Evolutionary conservation across 1,140 invertebrate species (phyloP).

Genomic region (Platorchestia sp.): DNA sequence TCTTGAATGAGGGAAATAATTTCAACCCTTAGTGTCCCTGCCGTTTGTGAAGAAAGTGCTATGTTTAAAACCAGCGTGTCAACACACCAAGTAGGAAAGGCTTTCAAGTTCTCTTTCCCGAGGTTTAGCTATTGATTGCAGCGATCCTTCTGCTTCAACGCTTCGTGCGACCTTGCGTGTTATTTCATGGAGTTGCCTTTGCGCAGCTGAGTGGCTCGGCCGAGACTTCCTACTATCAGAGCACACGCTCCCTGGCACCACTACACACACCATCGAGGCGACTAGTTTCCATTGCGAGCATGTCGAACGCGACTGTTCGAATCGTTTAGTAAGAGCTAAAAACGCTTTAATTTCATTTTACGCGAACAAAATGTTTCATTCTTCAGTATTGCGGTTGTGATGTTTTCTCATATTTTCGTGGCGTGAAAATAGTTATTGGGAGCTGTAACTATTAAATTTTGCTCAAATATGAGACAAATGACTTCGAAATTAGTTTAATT

Average conservation of each 20-base stretch:
- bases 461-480: too few relatives aligned
- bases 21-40: neutral
- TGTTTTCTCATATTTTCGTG: too few relatives aligned
- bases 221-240: neutral
- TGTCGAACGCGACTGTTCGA: too few relatives aligned
- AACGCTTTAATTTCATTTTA: too few relatives aligned
- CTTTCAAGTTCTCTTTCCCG: neutral
- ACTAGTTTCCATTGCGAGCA: too few relatives aligned
- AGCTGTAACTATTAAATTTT: too few relatives aligned
- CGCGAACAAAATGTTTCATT: too few relatives aligned
- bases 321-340: too few relatives aligned
- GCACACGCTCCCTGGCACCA: neutral
- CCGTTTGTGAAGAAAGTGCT: neutral
- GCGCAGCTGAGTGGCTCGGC: neutral
- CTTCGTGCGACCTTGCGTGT: neutral
- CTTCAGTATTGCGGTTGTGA: too few relatives aligned
- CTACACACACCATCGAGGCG: neutral
- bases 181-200: neutral
- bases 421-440: too few relatives aligned
- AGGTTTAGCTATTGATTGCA: neutral
- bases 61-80: too few relatives aligned
- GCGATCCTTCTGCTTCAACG: neutral
- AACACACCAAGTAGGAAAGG: neutral
- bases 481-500: too few relatives aligned
- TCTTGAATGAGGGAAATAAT: neutral